Evolutionary conservation across 2,888 invertebrate genomes (phyloP), one percentile per base, ranked within the genome.

Genomic region (Dromius quadrimaculatus): DNA sequence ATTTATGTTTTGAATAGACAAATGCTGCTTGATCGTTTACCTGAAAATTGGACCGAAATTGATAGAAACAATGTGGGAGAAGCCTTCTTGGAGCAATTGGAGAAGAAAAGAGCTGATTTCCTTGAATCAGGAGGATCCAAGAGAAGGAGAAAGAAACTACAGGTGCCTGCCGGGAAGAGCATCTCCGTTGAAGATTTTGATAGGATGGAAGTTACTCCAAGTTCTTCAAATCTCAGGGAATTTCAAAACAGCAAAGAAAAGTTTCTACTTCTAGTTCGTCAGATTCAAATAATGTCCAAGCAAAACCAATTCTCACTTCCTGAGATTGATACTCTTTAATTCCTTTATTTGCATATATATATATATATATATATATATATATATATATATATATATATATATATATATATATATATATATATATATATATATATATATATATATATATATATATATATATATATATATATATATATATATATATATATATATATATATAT

Each of bases 291-390:
- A 17, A 43, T 43, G 41, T 43, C 41, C 17, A 43, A 43, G 17
- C 13, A 17, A 43, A 43, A 43, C 41, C 41, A 43, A 17, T 43
- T 43, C 17, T 15, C 15, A 15, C 15, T 43, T 43, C 41, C 41
- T 17, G 41, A 15, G 41, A 43, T 43, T 43, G 41, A 43, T 43
- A 43, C 17, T 43, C 4, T 43, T 43, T 43, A 43, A 43, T 15
- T 43, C 17, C 41, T 17, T 43, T 17, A 15, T 6, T 43, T 43
- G 4, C 4, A 43, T 43, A 15, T 43, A 2, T 43, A 6, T 1
- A 43, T 5, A 17, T 15, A 43, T 43, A 43, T 43, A 17, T 43
- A 43, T 15, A 43, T 15, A 15, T 43, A 43, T 43, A n/a, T n/a
- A n/a, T n/a, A n/a, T n/a, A n/a, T n/a, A n/a, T n/a, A n/a, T n/a